Evolutionary conservation across 2,797 vertebrate species (phyloP), one percentile per base, ranked within the genome.

Genomic region (Dromococcyx pavoninus): DNA sequence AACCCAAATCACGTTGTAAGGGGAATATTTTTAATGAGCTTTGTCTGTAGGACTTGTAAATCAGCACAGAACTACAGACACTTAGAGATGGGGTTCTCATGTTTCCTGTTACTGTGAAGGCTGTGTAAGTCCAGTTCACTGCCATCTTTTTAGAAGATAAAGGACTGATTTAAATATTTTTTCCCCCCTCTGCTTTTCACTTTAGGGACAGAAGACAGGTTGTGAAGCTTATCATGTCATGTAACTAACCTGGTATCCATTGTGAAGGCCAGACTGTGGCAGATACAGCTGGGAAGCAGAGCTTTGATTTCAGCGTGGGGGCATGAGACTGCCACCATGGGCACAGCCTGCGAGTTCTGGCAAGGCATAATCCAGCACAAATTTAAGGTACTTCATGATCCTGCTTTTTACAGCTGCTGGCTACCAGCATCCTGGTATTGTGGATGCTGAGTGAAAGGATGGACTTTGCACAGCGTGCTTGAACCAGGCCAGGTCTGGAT

Each of bases 251-350:
- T 4, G 79, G 70, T 53, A 28, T 8, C 33, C 22, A 13, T 24
- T 30, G 16, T 5, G 25, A 7, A 14, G 43, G 53, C 48, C 69
- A 62, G 66, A 10, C 12, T 48, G 54, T 9, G 4, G 22, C 39
- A 21, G 41, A 37, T 3, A 19, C 0, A 1, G 18, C 43, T 18
- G 44, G 62, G 25, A 53, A 44, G 37, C 23, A 51, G 37, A 79
- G 60, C 64, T 86, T 43, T 83, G 56, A 4, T 30, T 82, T 70
- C 82, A 50, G 50, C 0, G 2, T 9, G 3, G 25, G n/a, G 13
- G 12, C 6, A 12, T 0, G 18, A 82, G 11, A 32, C 24, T 10
- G 4, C 8, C 0, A 0, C 0, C 5, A 54, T 8, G 15, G 17
- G 17, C 33, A 61, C 65, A 30, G 60, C 25, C 60, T 54, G 60